A percentile compares a stretch with the other conserved stretches of the same genome.
These are phyloP conservation scores for Rhinophrynus dorsalis DNA, from an alignment of 2,797 vertebrate species.

Conservation along the genomic window DNA sequence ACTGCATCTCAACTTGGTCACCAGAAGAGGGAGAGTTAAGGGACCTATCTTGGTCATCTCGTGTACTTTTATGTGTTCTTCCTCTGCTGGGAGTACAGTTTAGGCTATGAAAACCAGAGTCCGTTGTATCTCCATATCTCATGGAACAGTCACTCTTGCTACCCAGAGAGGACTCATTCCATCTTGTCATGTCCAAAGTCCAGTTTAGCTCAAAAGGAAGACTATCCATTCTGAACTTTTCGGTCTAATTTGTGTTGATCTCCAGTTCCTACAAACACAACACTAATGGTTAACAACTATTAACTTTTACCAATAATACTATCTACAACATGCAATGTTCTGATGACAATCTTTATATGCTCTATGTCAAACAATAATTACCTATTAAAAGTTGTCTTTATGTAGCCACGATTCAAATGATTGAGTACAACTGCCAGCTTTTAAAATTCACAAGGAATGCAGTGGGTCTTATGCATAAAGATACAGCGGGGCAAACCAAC, in stretches of 20 bases:
- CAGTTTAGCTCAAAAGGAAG: slow-evolving; percentile 37
- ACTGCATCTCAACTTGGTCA: slow-evolving; percentile 67
- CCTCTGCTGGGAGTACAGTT: neutral
- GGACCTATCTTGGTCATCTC: slow-evolving; percentile 25
- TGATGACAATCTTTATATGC: no score
- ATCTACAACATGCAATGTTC: neutral
- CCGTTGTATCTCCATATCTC: slow-evolving; percentile 19
- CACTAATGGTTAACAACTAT: slow-evolving; percentile 11
- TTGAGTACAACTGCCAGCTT: no score
- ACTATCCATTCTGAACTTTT: slow-evolving; percentile 41
- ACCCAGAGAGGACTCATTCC: slow-evolving; percentile 44
- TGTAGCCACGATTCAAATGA: no score
- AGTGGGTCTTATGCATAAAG: no score
- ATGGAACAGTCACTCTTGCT: slow-evolving; percentile 6
- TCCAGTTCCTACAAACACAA: slow-evolving; percentile 32
- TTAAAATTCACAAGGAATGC: no score
- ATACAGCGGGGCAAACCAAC: no score
- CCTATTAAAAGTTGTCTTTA: no score
- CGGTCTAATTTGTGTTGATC: neutral
- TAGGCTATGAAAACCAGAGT: slow-evolving; percentile 39
- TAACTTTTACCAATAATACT: slow-evolving; percentile 4
- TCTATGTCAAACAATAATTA: no score
- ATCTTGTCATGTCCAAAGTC: slow-evolving; percentile 28
- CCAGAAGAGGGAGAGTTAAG: neutral
- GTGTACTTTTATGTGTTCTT: neutral